A percentile compares a stretch with the other conserved stretches of the same genome.
phyloP scores from a whole-genome alignment of 2,113 vertebrate genomes.

The Oreochromis spilurus region DNA sequence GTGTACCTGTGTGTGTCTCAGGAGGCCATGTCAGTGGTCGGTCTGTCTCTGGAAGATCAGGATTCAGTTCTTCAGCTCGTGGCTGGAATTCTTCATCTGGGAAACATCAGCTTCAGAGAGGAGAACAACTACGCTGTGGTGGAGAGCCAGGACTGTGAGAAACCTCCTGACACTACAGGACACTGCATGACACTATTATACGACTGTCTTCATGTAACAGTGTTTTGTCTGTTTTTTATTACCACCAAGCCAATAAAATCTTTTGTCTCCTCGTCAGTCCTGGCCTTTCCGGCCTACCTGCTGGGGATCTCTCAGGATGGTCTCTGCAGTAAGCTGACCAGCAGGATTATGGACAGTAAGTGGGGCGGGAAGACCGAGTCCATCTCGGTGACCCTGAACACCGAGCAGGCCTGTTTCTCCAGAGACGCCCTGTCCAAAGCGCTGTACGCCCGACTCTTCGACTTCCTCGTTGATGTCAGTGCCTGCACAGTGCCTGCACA shows the following conservation, averaged over 20 bases:
- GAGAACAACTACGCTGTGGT: constrained; percentile 80
- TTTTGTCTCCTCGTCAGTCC: constrained; percentile 54
- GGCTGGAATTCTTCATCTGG: constrained; percentile 79
- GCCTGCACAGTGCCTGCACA: background rate
- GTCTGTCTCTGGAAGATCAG: constrained; percentile 59
- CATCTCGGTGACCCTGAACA: constrained; percentile 79
- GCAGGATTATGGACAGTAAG: constrained; percentile 80
- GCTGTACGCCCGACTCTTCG: constrained; percentile 77
- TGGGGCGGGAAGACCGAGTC: constrained; percentile 79
- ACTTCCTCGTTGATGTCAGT: constrained; percentile 80
- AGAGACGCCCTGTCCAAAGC: constrained; percentile 80
- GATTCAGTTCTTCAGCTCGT: constrained; percentile 77
- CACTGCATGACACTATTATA: background rate
- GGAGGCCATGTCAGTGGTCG: background rate
- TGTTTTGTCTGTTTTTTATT: background rate
- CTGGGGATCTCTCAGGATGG: constrained; percentile 75
- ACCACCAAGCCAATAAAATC: background rate
- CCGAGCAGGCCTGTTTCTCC: constrained; percentile 77
- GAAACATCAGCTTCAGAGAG: constrained; percentile 79
- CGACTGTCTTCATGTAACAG: background rate
- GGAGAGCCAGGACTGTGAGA: constrained; percentile 79
- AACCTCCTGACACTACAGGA: background rate
- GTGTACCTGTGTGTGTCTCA: background rate
- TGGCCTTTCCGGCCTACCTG: constrained; percentile 78
- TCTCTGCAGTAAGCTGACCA: constrained; percentile 77